Base-by-base conservation (phyloP, 2,888 invertebrate species). In the Lacanobia wlatinum region DNA sequence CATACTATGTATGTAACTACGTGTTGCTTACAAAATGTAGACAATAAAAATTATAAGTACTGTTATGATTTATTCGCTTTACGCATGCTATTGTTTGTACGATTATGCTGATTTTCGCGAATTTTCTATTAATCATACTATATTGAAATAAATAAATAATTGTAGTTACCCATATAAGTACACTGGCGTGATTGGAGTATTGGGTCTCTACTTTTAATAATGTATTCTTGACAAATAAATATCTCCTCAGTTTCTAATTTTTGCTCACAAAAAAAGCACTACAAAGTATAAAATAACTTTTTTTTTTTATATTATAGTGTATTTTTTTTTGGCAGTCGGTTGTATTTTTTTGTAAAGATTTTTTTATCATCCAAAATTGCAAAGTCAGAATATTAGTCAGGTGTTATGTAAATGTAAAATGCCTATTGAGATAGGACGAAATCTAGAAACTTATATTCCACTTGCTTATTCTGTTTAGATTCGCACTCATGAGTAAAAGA, bases 401-500 rank as follows among this genome's bases (percentile, higher is more conserved):
- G 63, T 74, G 87, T 91, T 92, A 91, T 85, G 86, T 92, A 90
- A 92, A 88, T 83, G 69, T 80, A 82, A 84, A 77, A 76, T 86
- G 72, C 78, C 73, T 80, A 82, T 82, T 84, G 68, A 83, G 79
- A 85, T 78, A 81, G 84, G 83, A 83, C 66, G 63, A 87, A 90
- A 85, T 88, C 88, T 90, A 89, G 89, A 91, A 90, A 88, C 80
- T 89, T 89, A 87, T 88, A 86, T 82, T 88, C 77, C 81, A 88
- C 88, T 90, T 89, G 85, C 88, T 91, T 89, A 84, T 84, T 85
- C 87, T 80, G 82, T 83, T 80, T 88, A 88, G 88, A 76, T 79
- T 87, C 83, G 80, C 82, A 87, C 84, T 61, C 78, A 89, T 81
- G 94, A 90, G 91, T 87, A 91, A 95, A 91, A 93, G 94, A 94